Percentiles rank a stretch among this genome's conserved stretches.
Conservation (phyloP, 2,888 invertebrate species). For the Lochmaea capreae region DNA sequence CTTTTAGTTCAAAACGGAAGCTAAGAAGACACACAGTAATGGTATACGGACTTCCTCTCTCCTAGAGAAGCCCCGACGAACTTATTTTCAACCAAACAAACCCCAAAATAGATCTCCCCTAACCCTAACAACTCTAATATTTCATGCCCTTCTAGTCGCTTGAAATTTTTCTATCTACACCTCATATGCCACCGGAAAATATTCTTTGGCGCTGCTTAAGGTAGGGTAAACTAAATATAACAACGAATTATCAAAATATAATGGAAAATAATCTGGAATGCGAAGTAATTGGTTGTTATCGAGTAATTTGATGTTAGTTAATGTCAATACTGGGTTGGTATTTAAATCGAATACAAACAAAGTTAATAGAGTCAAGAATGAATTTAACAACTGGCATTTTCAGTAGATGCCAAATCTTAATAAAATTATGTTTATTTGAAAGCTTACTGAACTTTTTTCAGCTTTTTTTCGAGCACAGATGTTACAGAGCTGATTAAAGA, state of each 20-base stretch:
- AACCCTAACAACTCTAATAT: constrained; percentile 34
- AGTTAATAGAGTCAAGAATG: too few species aligned
- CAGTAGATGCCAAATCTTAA: too few species aligned
- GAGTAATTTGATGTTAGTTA: too few species aligned
- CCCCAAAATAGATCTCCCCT: constrained; percentile 36
- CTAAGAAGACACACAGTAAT: constrained; percentile 36
- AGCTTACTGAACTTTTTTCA: too few species aligned
- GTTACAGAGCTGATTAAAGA: too few species aligned
- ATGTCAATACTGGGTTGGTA: too few species aligned
- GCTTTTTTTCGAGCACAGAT: too few species aligned
- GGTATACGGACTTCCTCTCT: constrained; percentile 39
- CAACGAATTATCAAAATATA: background rate
- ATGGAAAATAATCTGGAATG: too few species aligned
- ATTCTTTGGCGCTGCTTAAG: background rate
- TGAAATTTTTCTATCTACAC: constrained; percentile 20
- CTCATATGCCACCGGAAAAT: constrained; percentile 6
- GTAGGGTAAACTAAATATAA: background rate
- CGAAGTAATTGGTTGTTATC: too few species aligned
- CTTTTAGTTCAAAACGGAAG: constrained; percentile 30
- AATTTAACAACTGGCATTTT: too few species aligned
- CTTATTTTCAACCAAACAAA: constrained; percentile 33
- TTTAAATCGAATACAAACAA: too few species aligned
- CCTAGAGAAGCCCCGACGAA: constrained; percentile 26
- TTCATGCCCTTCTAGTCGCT: constrained; percentile 13
- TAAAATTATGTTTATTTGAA: too few species aligned